Evolutionary conservation across 2,797 vertebrate species (phyloP).

Genomic region (Mionectes olivaceus): DNA sequence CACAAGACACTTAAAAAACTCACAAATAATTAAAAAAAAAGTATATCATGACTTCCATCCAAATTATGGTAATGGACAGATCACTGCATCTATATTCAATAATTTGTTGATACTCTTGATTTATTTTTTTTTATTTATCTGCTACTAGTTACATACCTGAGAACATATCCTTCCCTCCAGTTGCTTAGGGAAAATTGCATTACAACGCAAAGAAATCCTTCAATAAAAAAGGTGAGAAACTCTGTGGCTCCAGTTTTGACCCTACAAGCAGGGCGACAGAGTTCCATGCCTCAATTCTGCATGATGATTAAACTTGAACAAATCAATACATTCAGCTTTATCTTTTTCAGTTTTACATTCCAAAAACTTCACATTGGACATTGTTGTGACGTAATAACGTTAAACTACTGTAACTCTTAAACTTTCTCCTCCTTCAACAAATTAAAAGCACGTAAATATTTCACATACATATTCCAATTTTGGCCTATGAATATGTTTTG

Average conservation of each 20-base stretch:
- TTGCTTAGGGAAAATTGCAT: not conserved
- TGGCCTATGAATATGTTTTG: not conserved
- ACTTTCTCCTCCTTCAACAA: not conserved
- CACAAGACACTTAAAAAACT: not conserved
- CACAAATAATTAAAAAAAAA: not conserved
- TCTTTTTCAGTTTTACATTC: not conserved
- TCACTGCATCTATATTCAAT: not conserved
- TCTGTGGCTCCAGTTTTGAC: not conserved
- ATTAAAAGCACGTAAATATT: not conserved
- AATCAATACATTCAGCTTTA: not conserved
- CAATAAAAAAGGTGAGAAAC: not conserved
- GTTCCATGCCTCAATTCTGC: not conserved
- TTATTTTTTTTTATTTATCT: not conserved
- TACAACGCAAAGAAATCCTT: not conserved
- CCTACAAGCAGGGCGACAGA: not conserved
- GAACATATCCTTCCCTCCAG: not conserved
- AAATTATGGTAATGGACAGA: not conserved
- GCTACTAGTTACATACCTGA: fast-evolving
- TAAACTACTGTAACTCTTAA: not conserved
- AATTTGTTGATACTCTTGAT: not conserved
- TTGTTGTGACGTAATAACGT: not conserved
- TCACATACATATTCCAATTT: not conserved
- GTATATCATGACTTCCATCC: not conserved
- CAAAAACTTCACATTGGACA: not conserved
- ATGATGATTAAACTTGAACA: not conserved